Percentiles rank a stretch among this genome's conserved stretches.
These are phyloP conservation scores for Tichodroma muraria DNA, from an alignment of 2,113 vertebrate genomes.

Conservation along the genomic window DNA sequence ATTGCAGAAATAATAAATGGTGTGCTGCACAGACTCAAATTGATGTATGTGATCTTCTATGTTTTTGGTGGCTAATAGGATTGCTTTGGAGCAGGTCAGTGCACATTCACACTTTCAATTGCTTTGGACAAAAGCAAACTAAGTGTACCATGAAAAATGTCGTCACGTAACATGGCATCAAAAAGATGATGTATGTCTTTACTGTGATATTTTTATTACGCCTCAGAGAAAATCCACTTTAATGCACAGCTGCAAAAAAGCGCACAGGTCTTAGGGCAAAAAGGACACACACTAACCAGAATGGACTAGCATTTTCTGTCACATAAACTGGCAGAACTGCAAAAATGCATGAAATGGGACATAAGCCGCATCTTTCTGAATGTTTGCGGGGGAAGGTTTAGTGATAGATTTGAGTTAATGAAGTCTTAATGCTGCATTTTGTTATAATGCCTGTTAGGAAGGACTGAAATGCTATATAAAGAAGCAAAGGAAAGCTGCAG, in stretches of 20 bases:
- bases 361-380: background rate
- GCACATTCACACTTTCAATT: conserved; percentile 45
- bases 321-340: background rate
- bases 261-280: background rate
- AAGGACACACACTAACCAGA: background rate
- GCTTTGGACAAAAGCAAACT: conserved; percentile 47
- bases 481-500: background rate
- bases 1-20: conserved; percentile 11
- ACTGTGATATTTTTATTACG: conserved; percentile 44
- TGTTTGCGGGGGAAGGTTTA: background rate
- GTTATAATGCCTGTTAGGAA: background rate
- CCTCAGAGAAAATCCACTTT: conserved; percentile 39
- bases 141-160: conserved; percentile 52
- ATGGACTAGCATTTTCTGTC: background rate
- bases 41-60: background rate
- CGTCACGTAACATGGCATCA: background rate
- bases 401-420: background rate
- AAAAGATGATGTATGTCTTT: conserved; percentile 50
- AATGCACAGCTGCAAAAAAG: conserved; percentile 11
- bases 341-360: background rate
- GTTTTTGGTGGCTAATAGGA: conserved; percentile 30
- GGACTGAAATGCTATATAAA: background rate
- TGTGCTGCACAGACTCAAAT: conserved; percentile 17
- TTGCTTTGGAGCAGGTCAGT: conserved; percentile 58
- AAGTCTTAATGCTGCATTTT: background rate